A percentile compares a stretch with the other conserved stretches of the same genome.
phyloP scores from a whole-genome alignment of 30 jellyfish, hydroid and myxozoan genomes.

The Turritopsis dohrnii region DNA sequence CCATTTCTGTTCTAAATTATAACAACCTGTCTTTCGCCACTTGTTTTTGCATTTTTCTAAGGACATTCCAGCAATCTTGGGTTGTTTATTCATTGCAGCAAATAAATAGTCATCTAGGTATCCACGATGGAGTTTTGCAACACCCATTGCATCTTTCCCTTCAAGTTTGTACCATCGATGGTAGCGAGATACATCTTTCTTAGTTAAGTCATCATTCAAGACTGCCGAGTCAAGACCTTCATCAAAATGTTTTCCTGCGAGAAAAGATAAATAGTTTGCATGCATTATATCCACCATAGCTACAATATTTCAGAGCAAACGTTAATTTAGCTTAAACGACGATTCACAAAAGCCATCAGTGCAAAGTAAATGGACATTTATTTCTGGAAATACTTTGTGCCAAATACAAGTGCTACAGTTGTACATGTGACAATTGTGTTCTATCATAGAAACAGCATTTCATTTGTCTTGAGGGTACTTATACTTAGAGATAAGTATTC shows the following conservation, averaged over 20 bases:
- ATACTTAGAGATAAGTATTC: too few species aligned
- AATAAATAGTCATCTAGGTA: constrained; percentile 55
- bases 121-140: constrained; percentile 46
- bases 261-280: too few species aligned
- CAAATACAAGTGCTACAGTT: too few species aligned
- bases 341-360: too few species aligned
- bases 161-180: constrained; percentile 47
- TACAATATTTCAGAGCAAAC: not conserved
- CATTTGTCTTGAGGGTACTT: too few species aligned
- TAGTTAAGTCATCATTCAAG: not conserved
- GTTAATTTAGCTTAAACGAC: too few species aligned
- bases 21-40: constrained; percentile 44
- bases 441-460: too few species aligned
- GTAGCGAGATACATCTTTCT: constrained; percentile 21
- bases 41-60: constrained; percentile 13
- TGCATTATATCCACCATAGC: too few species aligned
- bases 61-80: constrained; percentile 55
- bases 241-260: not conserved
- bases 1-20: constrained; percentile 63
- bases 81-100: constrained; percentile 84
- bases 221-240: constrained; percentile 4
- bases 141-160: constrained; percentile 90
- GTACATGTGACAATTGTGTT: too few species aligned
- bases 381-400: too few species aligned
- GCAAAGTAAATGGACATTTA: too few species aligned